Evolutionary conservation across 2,888 invertebrate genomes (phyloP), one percentile per base, ranked within the genome.

Genomic region (Muschampia plurimacula): DNA sequence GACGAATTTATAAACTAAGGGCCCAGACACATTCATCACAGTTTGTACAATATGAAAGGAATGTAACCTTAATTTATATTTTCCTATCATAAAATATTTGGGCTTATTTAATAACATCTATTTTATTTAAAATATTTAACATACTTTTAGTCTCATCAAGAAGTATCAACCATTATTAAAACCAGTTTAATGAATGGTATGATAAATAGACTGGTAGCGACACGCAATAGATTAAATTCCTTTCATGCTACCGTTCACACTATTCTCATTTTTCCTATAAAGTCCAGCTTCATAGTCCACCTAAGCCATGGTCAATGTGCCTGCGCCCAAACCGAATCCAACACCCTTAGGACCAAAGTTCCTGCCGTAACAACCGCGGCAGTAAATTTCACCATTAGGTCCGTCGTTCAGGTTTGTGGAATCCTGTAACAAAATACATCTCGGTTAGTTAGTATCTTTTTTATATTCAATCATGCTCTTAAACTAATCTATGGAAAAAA

Each of bases 311-410:
- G 98, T 97, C 82, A 98, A 95, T 86, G 97, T 96, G 89, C 98
- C 98, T 88, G 98, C 98, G 83, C 98, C 98, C 95, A 98, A 95
- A 80, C 98, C 98, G 86, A 96, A 98, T 78, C 98, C 98, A 83
- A 98, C 97, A 80, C 98, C 98, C 88, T 97, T 97, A 55, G 98
- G 98, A 71, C 98, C 98, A 86, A 95, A 98, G 91, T 97, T 97
- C 84, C 97, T 96, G 80, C 97, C 97, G 90, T 98, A 98, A 92
- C 98, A 98, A 79, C 97, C 96, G 88, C 97, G 96, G 95, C 98
- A 99, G 95, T 98, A 99, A 86, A 99, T 98, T 87, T 99, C 98
- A 71, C 97, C 97, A 88, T 98, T 97, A 75, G 99, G 98, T 79
- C 97, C 98, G 85, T 98, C 98, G 87, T 97, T 98, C 82, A 98